Conservation (phyloP, 2,888 invertebrate genomes). For the Urechis unicinctus region DNA sequence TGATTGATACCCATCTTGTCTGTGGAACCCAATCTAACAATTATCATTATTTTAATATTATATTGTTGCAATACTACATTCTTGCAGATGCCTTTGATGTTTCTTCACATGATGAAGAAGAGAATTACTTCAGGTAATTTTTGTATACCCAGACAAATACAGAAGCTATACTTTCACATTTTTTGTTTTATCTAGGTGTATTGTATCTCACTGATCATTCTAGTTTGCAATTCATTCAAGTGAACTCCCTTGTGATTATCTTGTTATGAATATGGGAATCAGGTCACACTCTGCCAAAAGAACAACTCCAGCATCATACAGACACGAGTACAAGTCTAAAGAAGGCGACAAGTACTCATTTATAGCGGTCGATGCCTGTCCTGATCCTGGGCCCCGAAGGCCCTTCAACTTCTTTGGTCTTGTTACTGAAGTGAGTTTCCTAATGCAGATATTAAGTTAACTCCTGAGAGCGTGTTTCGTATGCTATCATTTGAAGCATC, state of each 20-base stretch:
- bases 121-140: constrained; percentile 63
- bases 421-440: constrained; percentile 35
- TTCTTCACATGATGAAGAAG: constrained; percentile 60
- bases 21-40: background rate
- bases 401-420: constrained; percentile 85
- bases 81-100: constrained; percentile 83
- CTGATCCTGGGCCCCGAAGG: constrained; percentile 76
- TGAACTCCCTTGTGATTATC: too few relatives aligned
- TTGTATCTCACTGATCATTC: too few relatives aligned
- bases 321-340: constrained; percentile 57
- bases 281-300: too few relatives aligned
- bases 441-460: background rate
- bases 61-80: too few relatives aligned
- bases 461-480: too few relatives aligned
- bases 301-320: constrained; percentile 74
- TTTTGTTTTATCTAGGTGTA: too few relatives aligned
- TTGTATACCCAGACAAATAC: background rate
- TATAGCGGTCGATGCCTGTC: constrained; percentile 78
- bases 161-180: background rate
- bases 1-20: too few relatives aligned
- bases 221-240: too few relatives aligned
- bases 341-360: constrained; percentile 69
- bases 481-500: too few relatives aligned
- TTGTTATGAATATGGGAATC: too few relatives aligned
- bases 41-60: background rate